phyloP scores from a whole-genome alignment of 2,888 invertebrate genomes.

The Agonopterix subpropinquella region DNA sequence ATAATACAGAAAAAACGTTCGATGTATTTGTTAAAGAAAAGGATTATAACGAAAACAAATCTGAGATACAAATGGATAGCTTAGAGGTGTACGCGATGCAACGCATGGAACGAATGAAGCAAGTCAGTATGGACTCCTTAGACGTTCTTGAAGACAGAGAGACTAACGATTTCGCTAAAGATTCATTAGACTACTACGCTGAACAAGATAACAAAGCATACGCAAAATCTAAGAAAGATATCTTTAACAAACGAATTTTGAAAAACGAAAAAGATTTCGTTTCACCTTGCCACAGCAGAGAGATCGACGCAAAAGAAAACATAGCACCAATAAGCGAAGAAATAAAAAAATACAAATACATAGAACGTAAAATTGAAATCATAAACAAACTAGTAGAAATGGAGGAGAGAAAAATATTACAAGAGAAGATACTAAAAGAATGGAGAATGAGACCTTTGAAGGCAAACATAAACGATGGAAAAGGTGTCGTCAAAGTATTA shows the following conservation, averaged over 20 bases:
- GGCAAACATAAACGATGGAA: slow-evolving; percentile 77
- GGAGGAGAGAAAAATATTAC: slow-evolving; percentile 79
- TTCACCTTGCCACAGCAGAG: slow-evolving; percentile 37
- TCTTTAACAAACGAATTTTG: slow-evolving; percentile 45
- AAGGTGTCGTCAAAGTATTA: slow-evolving; percentile 79
- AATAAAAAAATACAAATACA: slow-evolving; percentile 77
- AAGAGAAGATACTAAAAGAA: slow-evolving; percentile 78
- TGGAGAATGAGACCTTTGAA: slow-evolving; percentile 77
- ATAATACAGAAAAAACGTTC: slow-evolving; percentile 70
- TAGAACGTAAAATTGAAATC: slow-evolving; percentile 81
- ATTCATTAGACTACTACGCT: slow-evolving; percentile 67
- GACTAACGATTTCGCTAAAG: slow-evolving; percentile 59
- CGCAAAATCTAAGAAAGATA: slow-evolving; percentile 47
- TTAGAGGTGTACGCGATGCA: slow-evolving; percentile 73
- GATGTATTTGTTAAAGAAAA: slow-evolving; percentile 78
- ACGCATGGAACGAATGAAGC: slow-evolving; percentile 54
- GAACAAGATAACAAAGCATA: slow-evolving; percentile 54
- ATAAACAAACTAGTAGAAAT: slow-evolving; percentile 82
- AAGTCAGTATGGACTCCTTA: slow-evolving; percentile 69
- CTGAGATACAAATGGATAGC: slow-evolving; percentile 78
- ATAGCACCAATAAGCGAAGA: slow-evolving; percentile 66
- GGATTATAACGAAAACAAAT: slow-evolving; percentile 75
- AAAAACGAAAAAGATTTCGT: slow-evolving; percentile 33
- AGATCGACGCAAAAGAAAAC: slow-evolving; percentile 50
- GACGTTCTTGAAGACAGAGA: slow-evolving; percentile 53